A percentile compares a stretch with the other conserved stretches of the same genome.
These are phyloP conservation scores for Drosophila sulfurigaster DNA, from an alignment of 1,140 invertebrate species.

Conservation along the genomic window DNA sequence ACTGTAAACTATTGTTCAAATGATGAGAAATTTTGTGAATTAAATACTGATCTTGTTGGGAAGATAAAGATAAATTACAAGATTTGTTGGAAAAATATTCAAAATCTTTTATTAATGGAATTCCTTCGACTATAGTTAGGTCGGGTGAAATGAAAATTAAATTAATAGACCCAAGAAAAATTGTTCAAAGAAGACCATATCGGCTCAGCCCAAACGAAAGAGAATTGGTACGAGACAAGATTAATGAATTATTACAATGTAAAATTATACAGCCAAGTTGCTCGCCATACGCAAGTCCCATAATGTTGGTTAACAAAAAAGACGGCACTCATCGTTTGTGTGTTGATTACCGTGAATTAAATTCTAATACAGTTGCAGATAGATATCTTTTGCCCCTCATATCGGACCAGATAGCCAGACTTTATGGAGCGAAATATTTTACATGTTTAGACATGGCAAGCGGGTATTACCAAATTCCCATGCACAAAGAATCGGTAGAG, in stretches of 20 bases:
- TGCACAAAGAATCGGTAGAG: too few species aligned
- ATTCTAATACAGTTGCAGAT: slow-evolving; percentile 15
- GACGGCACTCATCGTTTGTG: slow-evolving; percentile 5
- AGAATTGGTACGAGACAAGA: slow-evolving; percentile 30
- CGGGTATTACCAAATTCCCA: too few species aligned
- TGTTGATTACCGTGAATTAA: slow-evolving; percentile 24
- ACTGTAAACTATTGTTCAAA: too few species aligned
- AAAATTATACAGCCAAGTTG: slow-evolving; percentile 33
- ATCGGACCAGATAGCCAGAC: too few species aligned
- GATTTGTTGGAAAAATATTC: slow-evolving; percentile 30
- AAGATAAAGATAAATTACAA: slow-evolving; percentile 31
- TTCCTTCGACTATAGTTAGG: slow-evolving; percentile 26
- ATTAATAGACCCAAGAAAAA: slow-evolving; percentile 26
- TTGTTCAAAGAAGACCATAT: slow-evolving; percentile 43
- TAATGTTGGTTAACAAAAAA: slow-evolving; percentile 28
- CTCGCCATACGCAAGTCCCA: slow-evolving; percentile 21
- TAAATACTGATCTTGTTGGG: slow-evolving; percentile 37
- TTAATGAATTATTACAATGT: slow-evolving; percentile 11
- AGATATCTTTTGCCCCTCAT: slow-evolving; percentile 7
- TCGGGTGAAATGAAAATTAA: slow-evolving; percentile 48
- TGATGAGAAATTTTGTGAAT: slow-evolving; percentile 14
- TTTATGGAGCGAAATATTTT: slow-evolving; percentile 15
- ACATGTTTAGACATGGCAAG: too few species aligned
- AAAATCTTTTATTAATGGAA: slow-evolving; percentile 39
- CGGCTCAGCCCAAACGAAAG: slow-evolving; percentile 29